A percentile compares a stretch with the other conserved stretches of the same genome.
Evolutionary conservation across 1,140 invertebrate genomes (phyloP).

Genomic region (Kradibia gibbosae): DNA sequence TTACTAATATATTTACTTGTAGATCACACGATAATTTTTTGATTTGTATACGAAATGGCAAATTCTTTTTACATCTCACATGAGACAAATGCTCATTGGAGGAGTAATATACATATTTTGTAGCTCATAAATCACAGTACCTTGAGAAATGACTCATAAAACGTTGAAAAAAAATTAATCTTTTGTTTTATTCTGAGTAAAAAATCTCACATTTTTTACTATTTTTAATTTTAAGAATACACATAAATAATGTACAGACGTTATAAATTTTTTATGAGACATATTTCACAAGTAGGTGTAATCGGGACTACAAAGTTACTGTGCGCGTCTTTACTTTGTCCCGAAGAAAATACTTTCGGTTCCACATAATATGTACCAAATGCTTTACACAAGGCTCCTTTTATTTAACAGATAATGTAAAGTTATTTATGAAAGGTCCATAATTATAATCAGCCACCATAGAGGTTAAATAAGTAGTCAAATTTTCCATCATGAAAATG

Average conservation of each 20-base stretch:
- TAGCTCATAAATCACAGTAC: slow-evolving; percentile 30
- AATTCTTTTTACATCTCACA: slow-evolving; percentile 11
- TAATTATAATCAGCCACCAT: no score
- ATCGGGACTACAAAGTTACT: slow-evolving; percentile 38
- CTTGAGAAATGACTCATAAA: slow-evolving; percentile 43
- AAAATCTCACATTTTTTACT: slow-evolving; percentile 42
- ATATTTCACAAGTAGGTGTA: slow-evolving; percentile 40
- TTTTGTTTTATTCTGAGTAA: slow-evolving; percentile 26
- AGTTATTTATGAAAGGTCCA: not conserved
- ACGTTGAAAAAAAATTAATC: slow-evolving; percentile 36
- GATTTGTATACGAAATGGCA: not conserved
- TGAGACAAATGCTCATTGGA: slow-evolving; percentile 10
- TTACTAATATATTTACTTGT: not conserved
- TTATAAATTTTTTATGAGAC: slow-evolving; percentile 49
- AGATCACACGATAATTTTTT: slow-evolving; percentile 24
- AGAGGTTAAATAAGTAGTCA: no score
- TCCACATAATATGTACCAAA: not conserved
- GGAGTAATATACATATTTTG: slow-evolving; percentile 28
- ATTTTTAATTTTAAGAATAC: slow-evolving; percentile 43
- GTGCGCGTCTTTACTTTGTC: not conserved
- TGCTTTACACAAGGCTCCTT: not conserved
- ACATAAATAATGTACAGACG: slow-evolving; percentile 41
- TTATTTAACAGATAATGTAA: slow-evolving; percentile 27
- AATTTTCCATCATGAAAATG: no score
- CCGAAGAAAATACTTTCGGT: slow-evolving; percentile 11